phyloP scores from a whole-genome alignment of 2,797 vertebrate species.

The Anguilla megastoma region DNA sequence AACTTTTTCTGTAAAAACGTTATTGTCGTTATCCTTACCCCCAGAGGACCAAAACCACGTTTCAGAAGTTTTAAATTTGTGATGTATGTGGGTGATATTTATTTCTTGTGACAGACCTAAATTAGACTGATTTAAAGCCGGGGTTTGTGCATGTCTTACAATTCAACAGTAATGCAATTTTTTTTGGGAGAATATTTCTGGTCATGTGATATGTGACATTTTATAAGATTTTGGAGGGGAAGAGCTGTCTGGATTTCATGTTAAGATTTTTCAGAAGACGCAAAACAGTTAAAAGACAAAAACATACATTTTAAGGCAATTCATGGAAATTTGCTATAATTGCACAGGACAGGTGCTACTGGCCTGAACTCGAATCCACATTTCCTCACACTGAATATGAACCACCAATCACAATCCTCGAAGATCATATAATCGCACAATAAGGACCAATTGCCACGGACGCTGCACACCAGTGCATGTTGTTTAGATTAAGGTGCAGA shows the following conservation, averaged over 20 bases:
- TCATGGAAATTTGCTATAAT: neutral
- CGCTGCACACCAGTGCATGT: slow-evolving; percentile 50
- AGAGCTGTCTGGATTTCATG: neutral
- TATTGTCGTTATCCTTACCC: neutral
- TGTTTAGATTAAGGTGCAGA: slow-evolving; percentile 91
- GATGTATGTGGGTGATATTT: neutral
- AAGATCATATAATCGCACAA: neutral
- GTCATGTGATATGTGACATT: neutral
- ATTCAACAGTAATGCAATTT: neutral
- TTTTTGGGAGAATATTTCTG: neutral
- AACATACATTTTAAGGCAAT: neutral
- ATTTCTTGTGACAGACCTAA: neutral
- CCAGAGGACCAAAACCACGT: neutral
- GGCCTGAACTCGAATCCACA: neutral
- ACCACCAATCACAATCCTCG: neutral
- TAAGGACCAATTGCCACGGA: neutral
- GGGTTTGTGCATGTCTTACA: neutral
- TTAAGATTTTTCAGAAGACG: neutral
- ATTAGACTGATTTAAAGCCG: neutral
- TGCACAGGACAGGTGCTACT: neutral
- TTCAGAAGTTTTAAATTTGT: neutral
- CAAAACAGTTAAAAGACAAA: neutral
- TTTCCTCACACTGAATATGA: neutral
- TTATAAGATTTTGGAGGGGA: neutral
- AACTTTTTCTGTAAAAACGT: neutral